Conservation (phyloP, 2,113 vertebrate species). For the Gallinago media region DNA sequence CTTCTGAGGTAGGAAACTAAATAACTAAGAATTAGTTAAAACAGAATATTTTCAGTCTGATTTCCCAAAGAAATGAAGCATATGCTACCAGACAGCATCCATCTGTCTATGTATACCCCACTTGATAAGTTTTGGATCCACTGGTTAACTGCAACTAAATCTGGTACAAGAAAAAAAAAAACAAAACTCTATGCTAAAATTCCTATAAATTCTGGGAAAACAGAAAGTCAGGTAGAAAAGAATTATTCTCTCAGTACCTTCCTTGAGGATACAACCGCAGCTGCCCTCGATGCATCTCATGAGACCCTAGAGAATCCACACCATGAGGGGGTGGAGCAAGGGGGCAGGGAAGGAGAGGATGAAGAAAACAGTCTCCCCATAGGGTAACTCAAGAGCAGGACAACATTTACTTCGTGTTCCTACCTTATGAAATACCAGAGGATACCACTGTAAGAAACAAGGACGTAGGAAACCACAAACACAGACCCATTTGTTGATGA, state of each 20-base stretch:
- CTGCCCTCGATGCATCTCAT: neutral
- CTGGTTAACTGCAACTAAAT: neutral
- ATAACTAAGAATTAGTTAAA: neutral
- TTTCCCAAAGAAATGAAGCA: neutral
- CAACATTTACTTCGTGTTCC: neutral
- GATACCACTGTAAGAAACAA: neutral
- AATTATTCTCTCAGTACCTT: neutral
- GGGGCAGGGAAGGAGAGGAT: neutral
- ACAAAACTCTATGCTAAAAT: neutral
- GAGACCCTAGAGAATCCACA: neutral
- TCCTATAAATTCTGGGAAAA: neutral
- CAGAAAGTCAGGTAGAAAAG: neutral
- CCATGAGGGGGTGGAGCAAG: accelerated
- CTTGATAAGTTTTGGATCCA: neutral
- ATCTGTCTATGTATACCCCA: neutral
- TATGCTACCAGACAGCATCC: neutral
- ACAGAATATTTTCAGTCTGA: neutral
- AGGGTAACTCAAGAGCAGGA: neutral
- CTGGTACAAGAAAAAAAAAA: neutral
- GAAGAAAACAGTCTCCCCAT: neutral
- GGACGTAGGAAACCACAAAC: neutral
- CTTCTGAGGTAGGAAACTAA: neutral
- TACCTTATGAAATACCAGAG: neutral
- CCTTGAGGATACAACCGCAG: neutral
- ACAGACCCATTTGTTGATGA: neutral